phyloP scores from a whole-genome alignment of 2,888 invertebrate genomes.

The Cerastis rubricosa region DNA sequence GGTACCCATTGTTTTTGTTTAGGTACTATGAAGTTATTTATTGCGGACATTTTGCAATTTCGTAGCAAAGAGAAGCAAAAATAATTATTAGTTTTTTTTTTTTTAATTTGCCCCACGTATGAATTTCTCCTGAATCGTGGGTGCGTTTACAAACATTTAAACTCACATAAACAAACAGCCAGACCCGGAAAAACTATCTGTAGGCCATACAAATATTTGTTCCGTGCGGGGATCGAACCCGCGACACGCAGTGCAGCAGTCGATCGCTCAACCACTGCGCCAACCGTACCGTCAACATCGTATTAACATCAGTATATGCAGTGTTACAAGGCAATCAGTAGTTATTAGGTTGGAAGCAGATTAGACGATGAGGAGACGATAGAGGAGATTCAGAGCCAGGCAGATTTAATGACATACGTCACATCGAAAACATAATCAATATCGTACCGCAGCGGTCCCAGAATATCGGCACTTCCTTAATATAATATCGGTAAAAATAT shows the following conservation, averaged over 20 bases:
- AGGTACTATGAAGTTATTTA: neutral
- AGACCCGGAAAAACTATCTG: too few species aligned
- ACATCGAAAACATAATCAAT: neutral
- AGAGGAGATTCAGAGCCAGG: neutral
- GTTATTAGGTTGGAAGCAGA: neutral
- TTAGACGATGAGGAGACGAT: neutral
- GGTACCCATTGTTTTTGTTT: neutral
- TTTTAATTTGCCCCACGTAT: too few species aligned
- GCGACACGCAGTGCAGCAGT: too few species aligned
- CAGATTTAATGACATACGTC: neutral
- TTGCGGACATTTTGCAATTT: too few species aligned
- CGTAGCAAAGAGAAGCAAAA: neutral
- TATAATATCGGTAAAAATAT: conserved; percentile 22
- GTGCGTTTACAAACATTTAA: too few species aligned
- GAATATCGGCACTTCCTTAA: neutral
- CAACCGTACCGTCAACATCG: too few species aligned
- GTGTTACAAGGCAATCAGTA: neutral
- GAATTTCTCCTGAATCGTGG: too few species aligned
- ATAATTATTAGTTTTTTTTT: too few species aligned
- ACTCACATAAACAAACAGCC: too few species aligned
- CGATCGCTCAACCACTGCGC: too few species aligned
- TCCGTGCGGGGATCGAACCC: too few species aligned
- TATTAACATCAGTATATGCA: neutral
- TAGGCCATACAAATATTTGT: too few species aligned
- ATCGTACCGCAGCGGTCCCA: neutral